Evolutionary conservation across 2,113 vertebrate genomes (phyloP).

Genomic region (Nycticebus coucang): DNA sequence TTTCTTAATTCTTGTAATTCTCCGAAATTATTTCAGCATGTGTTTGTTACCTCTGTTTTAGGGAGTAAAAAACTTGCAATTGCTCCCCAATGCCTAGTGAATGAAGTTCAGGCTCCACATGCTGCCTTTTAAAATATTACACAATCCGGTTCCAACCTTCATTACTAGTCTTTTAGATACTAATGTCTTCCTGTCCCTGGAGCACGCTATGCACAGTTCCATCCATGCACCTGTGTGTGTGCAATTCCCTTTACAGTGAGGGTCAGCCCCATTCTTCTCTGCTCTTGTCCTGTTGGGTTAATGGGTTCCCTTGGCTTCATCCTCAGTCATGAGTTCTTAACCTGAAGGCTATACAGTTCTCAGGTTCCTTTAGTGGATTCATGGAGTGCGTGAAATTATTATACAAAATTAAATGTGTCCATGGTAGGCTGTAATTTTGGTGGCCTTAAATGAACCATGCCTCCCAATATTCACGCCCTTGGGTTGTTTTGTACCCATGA

Average conservation of each 20-base stretch:
- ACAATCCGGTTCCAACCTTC: background rate
- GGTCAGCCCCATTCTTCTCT: background rate
- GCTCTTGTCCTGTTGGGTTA: background rate
- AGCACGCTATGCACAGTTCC: background rate
- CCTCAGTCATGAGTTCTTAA: background rate
- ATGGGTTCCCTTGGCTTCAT: background rate
- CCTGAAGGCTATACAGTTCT: background rate
- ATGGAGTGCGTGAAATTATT: background rate
- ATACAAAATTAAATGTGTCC: background rate
- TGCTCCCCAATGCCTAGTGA: slow-evolving; percentile 28
- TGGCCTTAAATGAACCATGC: background rate
- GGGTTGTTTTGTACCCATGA: background rate
- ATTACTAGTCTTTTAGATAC: background rate
- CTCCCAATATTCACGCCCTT: background rate
- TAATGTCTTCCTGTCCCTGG: background rate
- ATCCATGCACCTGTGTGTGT: too few relatives aligned
- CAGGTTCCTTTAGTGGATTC: background rate
- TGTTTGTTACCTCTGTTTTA: background rate
- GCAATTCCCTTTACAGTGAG: background rate
- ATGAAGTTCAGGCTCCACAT: background rate
- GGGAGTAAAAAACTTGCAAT: background rate
- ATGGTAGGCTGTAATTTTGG: background rate
- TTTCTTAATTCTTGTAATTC: slow-evolving; percentile 67
- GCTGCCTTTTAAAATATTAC: slow-evolving; percentile 40
- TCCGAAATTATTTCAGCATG: slow-evolving; percentile 65